Percentiles rank a stretch among this genome's conserved stretches.
Conservation (phyloP, 2,888 invertebrate species). For the Strigamia transsilvanica region DNA sequence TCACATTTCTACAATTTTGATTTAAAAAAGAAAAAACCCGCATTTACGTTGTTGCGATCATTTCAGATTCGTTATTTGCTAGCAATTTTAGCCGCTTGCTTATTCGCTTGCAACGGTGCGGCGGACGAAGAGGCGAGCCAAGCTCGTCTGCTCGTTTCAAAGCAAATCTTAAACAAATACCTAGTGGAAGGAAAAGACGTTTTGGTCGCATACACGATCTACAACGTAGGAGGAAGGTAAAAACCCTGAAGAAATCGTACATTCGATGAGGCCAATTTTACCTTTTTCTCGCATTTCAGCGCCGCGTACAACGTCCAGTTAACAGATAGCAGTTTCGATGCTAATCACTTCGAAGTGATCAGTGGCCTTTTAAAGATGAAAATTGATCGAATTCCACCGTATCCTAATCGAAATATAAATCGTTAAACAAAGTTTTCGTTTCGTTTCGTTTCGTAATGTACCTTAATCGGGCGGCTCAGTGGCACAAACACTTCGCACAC, state of each 20-base stretch:
- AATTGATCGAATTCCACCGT: constrained; percentile 89
- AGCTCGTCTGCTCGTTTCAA: constrained; percentile 87
- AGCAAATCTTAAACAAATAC: constrained; percentile 94
- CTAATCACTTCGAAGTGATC: constrained; percentile 87
- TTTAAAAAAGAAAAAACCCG: not conserved
- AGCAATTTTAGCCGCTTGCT: constrained; percentile 4
- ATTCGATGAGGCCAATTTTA: not conserved
- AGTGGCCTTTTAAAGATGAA: constrained; percentile 82
- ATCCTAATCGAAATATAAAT: constrained; percentile 60
- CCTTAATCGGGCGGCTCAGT: constrained; percentile 56
- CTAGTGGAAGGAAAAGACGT: constrained; percentile 96
- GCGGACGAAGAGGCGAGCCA: constrained; percentile 74
- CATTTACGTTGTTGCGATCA: not conserved
- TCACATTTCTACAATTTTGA: not conserved
- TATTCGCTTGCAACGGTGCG: constrained; percentile 58
- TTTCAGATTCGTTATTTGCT: constrained; percentile 1
- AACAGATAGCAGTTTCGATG: constrained; percentile 90
- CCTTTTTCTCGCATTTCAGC: constrained; percentile 59
- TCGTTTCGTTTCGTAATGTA: not conserved
- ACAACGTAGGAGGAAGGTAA: constrained; percentile 85
- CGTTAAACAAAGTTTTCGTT: not conserved
- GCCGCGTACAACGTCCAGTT: constrained; percentile 89
- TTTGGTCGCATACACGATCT: constrained; percentile 91
- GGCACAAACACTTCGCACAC: constrained; percentile 93
- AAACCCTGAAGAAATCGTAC: constrained; percentile 54